phyloP scores from a whole-genome alignment of 2,888 invertebrate species.

The Lumbricus terrestris region DNA sequence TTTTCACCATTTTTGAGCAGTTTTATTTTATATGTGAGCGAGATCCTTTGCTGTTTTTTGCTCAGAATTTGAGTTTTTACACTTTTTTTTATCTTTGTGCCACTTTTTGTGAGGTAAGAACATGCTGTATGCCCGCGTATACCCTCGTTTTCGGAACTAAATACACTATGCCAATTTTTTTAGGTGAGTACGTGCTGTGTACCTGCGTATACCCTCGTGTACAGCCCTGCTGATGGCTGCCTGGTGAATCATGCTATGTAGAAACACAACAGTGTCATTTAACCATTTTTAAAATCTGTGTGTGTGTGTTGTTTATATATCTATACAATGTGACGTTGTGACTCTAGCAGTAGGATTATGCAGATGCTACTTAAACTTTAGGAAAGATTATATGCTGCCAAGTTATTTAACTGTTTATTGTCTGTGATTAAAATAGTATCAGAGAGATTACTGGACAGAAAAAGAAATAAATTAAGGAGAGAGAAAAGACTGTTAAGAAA shows the following conservation, averaged over 20 bases:
- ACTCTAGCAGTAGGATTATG: neutral
- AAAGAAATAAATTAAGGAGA: too few relatives aligned
- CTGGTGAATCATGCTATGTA: neutral
- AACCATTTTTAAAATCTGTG: neutral
- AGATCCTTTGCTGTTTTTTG: too few relatives aligned
- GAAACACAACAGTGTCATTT: neutral
- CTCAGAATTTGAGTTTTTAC: too few relatives aligned
- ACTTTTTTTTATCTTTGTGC: too few relatives aligned
- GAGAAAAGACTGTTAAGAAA: neutral
- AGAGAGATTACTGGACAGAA: neutral
- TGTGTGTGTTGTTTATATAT: neutral
- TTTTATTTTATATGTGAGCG: too few relatives aligned
- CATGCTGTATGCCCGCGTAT: too few relatives aligned
- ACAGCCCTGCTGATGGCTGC: neutral
- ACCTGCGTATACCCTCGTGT: too few relatives aligned
- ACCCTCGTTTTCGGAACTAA: too few relatives aligned
- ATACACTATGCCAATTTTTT: too few relatives aligned
- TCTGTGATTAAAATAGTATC: neutral
- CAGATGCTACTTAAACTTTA: neutral
- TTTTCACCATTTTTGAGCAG: too few relatives aligned
- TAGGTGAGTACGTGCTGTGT: too few relatives aligned
- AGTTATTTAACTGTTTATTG: neutral
- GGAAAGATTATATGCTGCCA: neutral
- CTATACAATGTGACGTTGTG: neutral
- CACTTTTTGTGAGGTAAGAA: too few relatives aligned